Percentiles rank a stretch among this genome's conserved stretches.
These are phyloP conservation scores for Spea multiplicata DNA, from an alignment of 2,113 vertebrate species.

Conservation along the genomic window DNA sequence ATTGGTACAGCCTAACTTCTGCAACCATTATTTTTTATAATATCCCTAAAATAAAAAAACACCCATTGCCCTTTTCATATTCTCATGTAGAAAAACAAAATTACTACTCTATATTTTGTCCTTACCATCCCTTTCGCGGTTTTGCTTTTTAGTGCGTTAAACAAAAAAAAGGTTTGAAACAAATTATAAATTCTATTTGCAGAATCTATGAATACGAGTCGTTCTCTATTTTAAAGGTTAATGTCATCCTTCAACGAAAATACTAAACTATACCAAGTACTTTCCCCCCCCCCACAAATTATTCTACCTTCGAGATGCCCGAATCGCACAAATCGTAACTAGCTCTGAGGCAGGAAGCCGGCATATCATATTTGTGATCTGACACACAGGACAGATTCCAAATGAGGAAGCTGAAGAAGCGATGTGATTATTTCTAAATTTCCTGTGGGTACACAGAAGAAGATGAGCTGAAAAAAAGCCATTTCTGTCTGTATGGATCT, in stretches of 20 bases:
- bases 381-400: conserved; percentile 6
- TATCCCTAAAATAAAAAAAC: no score
- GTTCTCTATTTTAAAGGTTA: background rate
- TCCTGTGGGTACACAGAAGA: background rate
- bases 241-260: background rate
- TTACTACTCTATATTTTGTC: no score
- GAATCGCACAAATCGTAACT: background rate
- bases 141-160: no score
- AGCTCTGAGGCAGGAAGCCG: background rate
- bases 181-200: background rate
- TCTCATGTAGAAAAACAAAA: no score
- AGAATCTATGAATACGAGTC: background rate
- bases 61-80: no score
- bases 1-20: no score
- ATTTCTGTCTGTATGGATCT: no score
- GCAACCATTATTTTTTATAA: no score
- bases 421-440: conserved; percentile 14
- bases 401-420: background rate
- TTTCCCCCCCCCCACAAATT: background rate
- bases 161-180: no score
- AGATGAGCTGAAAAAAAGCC: background rate
- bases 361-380: conserved; percentile 1
- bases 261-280: background rate
- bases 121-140: no score
- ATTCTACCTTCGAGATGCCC: background rate